phyloP scores from a whole-genome alignment of 2,888 invertebrate genomes.

The Pyrgus malvae region DNA sequence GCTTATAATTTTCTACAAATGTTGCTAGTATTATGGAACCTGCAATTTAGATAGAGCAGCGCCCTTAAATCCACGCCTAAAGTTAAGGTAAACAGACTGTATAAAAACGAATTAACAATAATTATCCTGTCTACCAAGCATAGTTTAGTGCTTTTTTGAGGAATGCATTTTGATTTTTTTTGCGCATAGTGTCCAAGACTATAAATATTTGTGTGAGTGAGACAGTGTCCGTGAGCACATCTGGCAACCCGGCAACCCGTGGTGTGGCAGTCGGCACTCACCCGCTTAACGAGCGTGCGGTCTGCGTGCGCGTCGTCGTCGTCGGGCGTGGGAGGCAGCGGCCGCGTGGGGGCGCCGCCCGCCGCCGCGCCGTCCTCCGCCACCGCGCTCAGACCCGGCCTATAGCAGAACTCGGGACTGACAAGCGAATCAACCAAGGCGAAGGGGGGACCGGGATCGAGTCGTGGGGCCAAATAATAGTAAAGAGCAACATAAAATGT shows the following conservation, averaged over 20 bases:
- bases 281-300: constrained; percentile 95
- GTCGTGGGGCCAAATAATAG: constrained; percentile 29
- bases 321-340: constrained; percentile 96
- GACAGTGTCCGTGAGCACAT: neutral
- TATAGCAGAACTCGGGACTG: constrained; percentile 92
- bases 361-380: constrained; percentile 70
- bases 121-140: too few relatives aligned
- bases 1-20: too few relatives aligned
- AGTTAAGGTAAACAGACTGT: too few relatives aligned
- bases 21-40: too few relatives aligned
- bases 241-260: too few relatives aligned
- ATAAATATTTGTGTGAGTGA: too few relatives aligned
- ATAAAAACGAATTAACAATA: too few relatives aligned
- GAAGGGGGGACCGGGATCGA: constrained; percentile 35
- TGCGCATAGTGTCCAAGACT: too few relatives aligned
- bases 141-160: too few relatives aligned
- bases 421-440: constrained; percentile 65
- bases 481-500: constrained; percentile 17
- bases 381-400: constrained; percentile 86
- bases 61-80: too few relatives aligned
- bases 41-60: too few relatives aligned
- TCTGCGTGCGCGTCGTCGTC: constrained; percentile 92
- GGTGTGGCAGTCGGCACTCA: constrained; percentile 79
- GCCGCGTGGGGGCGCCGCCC: constrained; percentile 93
- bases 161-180: too few relatives aligned